Conservation (phyloP, 1,140 invertebrate species). For the Daktulosphaira vitifoliae region DNA sequence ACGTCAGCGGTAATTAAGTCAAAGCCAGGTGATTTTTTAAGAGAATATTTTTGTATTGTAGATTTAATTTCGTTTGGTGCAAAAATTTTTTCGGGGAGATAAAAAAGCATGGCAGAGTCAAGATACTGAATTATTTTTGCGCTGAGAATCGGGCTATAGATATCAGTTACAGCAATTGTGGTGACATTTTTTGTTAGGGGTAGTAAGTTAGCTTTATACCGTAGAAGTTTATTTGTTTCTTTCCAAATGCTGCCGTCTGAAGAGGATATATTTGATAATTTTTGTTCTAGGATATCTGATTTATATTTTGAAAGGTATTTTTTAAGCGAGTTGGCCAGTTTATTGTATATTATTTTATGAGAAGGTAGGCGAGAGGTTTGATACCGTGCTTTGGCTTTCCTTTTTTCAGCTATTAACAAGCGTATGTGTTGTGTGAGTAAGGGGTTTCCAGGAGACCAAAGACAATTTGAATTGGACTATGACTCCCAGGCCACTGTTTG, state of each 20-base stretch:
- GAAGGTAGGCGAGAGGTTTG: not conserved
- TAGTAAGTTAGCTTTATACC: not conserved
- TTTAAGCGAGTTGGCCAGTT: not conserved
- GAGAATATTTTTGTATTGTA: not conserved
- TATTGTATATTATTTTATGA: constrained; percentile 1
- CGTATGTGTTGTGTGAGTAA: not conserved
- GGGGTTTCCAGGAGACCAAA: not conserved
- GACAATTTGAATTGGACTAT: not conserved
- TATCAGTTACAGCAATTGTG: not conserved
- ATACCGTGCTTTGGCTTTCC: not conserved
- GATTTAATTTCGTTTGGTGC: not conserved
- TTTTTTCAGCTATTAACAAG: not conserved
- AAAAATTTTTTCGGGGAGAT: not conserved
- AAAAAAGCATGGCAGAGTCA: not conserved
- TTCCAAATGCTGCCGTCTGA: not conserved
- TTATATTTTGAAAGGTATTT: not conserved
- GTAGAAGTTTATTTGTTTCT: not conserved
- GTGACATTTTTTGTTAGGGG: not conserved
- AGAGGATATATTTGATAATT: not conserved
- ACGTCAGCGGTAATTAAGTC: not conserved
- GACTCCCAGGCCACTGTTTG: constrained; percentile 4
- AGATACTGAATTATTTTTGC: not conserved
- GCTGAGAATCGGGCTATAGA: not conserved
- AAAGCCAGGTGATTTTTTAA: not conserved
- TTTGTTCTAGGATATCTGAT: not conserved